These are phyloP conservation scores for Drosophila parthenogenetica DNA, from an alignment of 2,888 invertebrate genomes.

Conservation along the genomic window DNA sequence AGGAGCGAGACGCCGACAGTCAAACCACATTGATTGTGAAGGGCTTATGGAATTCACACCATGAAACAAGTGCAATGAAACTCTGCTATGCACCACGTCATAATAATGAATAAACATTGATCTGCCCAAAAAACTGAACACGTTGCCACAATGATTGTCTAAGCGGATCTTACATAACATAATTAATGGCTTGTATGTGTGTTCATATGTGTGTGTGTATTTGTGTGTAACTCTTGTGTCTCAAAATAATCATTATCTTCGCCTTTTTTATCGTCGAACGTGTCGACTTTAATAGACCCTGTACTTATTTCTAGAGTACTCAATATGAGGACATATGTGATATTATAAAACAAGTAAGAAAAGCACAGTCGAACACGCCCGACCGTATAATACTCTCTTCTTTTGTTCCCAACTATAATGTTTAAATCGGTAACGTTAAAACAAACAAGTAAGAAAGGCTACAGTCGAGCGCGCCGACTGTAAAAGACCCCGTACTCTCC, in stretches of 20 bases:
- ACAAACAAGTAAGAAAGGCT: no score
- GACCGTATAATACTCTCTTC: no score
- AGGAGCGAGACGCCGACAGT: background rate
- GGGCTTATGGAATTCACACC: slow-evolving; percentile 34
- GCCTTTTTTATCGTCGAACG: background rate
- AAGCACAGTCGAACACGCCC: no score
- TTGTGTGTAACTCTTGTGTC: slow-evolving; percentile 61
- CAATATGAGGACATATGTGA: slow-evolving; percentile 50
- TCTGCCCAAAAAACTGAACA: slow-evolving; percentile 8
- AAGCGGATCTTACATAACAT: slow-evolving; percentile 65
- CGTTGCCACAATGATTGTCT: slow-evolving; percentile 54
- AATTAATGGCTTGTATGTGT: slow-evolving; percentile 53
- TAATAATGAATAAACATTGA: slow-evolving; percentile 68
- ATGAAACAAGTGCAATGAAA: slow-evolving; percentile 19
- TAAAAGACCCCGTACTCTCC: no score
- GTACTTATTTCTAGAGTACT: slow-evolving; percentile 55
- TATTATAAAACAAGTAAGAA: no score
- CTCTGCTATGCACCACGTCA: slow-evolving; percentile 1
- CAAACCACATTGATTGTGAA: slow-evolving; percentile 36
- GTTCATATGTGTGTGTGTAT: no score
- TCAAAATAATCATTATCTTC: slow-evolving; percentile 3
- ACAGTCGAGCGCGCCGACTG: no score
- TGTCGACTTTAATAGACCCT: background rate
- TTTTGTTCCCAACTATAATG: no score
- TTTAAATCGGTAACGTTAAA: no score